phyloP scores from a whole-genome alignment of 2,113 vertebrate genomes.

The Peromyscus leucopus region DNA sequence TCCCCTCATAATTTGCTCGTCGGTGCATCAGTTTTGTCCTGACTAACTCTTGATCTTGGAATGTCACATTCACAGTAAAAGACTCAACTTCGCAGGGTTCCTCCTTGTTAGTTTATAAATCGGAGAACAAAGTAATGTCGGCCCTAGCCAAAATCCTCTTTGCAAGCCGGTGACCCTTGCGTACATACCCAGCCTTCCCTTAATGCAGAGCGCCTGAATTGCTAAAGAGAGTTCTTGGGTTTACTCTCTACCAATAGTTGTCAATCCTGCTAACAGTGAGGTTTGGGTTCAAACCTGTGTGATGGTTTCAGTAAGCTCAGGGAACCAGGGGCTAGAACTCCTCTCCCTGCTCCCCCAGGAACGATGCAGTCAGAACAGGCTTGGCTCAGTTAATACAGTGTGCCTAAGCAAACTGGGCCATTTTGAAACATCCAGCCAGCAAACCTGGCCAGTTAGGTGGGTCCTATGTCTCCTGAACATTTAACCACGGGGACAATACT shows the following conservation, averaged over 20 bases:
- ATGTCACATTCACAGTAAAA: neutral
- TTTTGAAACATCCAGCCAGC: neutral
- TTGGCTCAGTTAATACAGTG: neutral
- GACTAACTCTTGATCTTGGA: neutral
- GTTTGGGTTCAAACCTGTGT: neutral
- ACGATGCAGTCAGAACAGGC: neutral
- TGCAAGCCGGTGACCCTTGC: neutral
- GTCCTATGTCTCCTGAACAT: neutral
- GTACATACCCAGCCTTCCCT: neutral
- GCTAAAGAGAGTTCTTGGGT: neutral
- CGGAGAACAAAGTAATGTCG: neutral
- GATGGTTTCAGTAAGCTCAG: neutral
- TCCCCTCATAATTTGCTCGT: neutral
- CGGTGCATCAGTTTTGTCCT: neutral
- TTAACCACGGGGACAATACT: neutral
- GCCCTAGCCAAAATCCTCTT: neutral
- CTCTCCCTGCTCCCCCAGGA: neutral
- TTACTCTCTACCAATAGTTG: neutral
- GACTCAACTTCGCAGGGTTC: neutral
- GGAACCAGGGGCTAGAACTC: neutral
- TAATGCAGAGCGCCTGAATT: neutral
- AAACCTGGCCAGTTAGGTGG: neutral
- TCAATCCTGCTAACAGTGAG: neutral
- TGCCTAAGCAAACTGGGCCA: constrained; percentile 10
- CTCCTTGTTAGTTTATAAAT: neutral